Percentiles rank a stretch among this genome's conserved stretches.
phyloP scores from a whole-genome alignment of 2,797 vertebrate genomes.

The Dendrocincla tyrannina region DNA sequence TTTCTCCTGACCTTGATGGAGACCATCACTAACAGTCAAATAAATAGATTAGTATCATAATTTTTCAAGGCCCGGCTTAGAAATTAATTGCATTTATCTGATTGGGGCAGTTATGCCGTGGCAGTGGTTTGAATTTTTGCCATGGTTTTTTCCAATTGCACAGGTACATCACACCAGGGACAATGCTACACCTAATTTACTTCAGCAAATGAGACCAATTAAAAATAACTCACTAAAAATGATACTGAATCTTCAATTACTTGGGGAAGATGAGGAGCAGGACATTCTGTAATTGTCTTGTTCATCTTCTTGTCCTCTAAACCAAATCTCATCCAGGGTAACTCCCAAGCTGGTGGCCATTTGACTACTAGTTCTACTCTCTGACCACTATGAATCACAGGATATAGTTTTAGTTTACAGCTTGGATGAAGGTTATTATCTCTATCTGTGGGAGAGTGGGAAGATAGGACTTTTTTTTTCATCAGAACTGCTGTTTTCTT shows the following conservation, averaged over 20 bases:
- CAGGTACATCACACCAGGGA: slow-evolving; percentile 49
- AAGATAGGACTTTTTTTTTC: not conserved
- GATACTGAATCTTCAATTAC: slow-evolving; percentile 59
- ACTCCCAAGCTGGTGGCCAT: not conserved
- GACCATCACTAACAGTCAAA: slow-evolving; percentile 17
- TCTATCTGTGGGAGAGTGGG: not conserved
- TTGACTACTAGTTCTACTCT: not conserved
- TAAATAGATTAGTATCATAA: slow-evolving; percentile 47
- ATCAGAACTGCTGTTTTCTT: not conserved
- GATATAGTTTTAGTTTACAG: not conserved
- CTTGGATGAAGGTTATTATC: not conserved
- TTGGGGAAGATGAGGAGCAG: slow-evolving; percentile 48
- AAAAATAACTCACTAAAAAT: slow-evolving; percentile 69
- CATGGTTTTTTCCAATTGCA: slow-evolving; percentile 51
- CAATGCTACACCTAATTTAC: slow-evolving; percentile 71
- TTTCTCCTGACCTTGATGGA: slow-evolving; percentile 55
- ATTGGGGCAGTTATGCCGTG: not conserved
- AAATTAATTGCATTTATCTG: slow-evolving; percentile 63
- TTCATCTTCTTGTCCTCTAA: slow-evolving; percentile 40
- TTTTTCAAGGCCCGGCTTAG: slow-evolving; percentile 39
- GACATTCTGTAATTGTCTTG: slow-evolving; percentile 40
- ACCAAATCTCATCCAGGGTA: not conserved
- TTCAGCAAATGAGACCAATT: slow-evolving; percentile 75
- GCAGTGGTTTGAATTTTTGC: slow-evolving; percentile 9
- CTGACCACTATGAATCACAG: not conserved